Conservation (phyloP, 1,140 invertebrate genomes). For the Thaumetopoea pityocampa region DNA sequence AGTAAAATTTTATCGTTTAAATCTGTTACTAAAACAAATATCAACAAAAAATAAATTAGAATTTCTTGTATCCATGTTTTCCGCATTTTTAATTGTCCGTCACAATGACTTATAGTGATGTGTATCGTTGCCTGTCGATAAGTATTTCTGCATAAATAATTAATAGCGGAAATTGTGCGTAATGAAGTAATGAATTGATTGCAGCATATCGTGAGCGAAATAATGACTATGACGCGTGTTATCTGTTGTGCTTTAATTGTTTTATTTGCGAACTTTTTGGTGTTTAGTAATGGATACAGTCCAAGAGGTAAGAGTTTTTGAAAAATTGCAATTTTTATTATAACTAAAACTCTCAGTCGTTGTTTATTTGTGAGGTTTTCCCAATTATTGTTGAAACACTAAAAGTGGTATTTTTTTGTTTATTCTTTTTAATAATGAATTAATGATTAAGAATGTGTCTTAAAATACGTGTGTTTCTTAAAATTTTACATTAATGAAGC, state of each 20-base stretch:
- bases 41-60: neutral
- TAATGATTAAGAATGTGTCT: too few relatives aligned
- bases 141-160: conserved; percentile 8
- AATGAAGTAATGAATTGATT: conserved; percentile 10
- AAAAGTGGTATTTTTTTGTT: too few relatives aligned
- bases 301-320: conserved; percentile 43
- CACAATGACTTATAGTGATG: conserved; percentile 18
- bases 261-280: conserved; percentile 27
- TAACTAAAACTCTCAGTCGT: too few relatives aligned
- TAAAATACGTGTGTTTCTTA: too few relatives aligned
- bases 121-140: conserved; percentile 13
- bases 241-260: conserved; percentile 31
- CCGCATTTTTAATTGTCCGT: conserved; percentile 14
- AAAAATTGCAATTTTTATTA: neutral
- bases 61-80: neutral
- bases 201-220: conserved; percentile 9
- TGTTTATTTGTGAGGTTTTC: too few relatives aligned
- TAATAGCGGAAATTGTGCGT: conserved; percentile 9
- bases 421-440: too few relatives aligned
- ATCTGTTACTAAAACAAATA: neutral
- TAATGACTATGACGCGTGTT: conserved; percentile 14
- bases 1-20: too few relatives aligned
- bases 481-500: too few relatives aligned
- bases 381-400: too few relatives aligned
- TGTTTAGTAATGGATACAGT: conserved; percentile 38